These are phyloP conservation scores for Lacerta agilis DNA, from an alignment of 2,797 vertebrate species.

Conservation along the genomic window DNA sequence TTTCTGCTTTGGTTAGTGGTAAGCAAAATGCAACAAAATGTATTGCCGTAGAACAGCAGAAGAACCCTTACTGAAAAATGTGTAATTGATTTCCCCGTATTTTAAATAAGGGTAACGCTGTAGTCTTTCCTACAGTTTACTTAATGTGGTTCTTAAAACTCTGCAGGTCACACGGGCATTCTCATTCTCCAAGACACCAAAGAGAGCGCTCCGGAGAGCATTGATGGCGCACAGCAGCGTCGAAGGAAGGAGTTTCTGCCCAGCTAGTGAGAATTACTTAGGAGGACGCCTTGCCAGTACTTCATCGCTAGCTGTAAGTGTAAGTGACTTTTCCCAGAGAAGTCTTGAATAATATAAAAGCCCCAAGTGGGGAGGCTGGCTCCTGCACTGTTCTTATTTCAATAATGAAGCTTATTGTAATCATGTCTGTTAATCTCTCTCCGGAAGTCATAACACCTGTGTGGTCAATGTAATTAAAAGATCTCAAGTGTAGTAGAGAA, in stretches of 20 bases:
- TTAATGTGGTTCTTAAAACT: slow-evolving; percentile 11
- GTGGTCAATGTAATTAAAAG: not conserved
- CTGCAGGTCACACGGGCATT: slow-evolving; percentile 93
- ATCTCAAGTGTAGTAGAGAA: not conserved
- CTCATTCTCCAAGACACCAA: slow-evolving; percentile 97
- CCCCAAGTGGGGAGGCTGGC: not conserved
- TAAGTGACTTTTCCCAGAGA: slow-evolving; percentile 76
- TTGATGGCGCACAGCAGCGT: slow-evolving; percentile 86
- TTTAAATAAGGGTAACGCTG: not conserved
- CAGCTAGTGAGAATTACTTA: slow-evolving; percentile 73
- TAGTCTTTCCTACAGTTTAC: not conserved
- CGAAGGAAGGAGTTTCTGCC: slow-evolving; percentile 85
- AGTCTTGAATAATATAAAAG: not conserved
- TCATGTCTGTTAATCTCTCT: not conserved
- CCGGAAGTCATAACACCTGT: not conserved
- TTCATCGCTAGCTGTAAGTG: slow-evolving; percentile 91
- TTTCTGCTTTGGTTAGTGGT: not conserved
- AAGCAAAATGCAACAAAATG: slow-evolving; percentile 27
- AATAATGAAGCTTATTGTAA: slow-evolving; percentile 6
- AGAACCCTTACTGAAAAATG: slow-evolving; percentile 47
- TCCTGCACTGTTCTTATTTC: not conserved
- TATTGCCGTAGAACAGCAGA: slow-evolving; percentile 32
- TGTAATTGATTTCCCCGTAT: not conserved
- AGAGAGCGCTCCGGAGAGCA: slow-evolving; percentile 91
- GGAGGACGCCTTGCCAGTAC: slow-evolving; percentile 83